Base-by-base conservation (phyloP, 2,113 vertebrate genomes). In the Cryptoleucopteryx plumbea region DNA sequence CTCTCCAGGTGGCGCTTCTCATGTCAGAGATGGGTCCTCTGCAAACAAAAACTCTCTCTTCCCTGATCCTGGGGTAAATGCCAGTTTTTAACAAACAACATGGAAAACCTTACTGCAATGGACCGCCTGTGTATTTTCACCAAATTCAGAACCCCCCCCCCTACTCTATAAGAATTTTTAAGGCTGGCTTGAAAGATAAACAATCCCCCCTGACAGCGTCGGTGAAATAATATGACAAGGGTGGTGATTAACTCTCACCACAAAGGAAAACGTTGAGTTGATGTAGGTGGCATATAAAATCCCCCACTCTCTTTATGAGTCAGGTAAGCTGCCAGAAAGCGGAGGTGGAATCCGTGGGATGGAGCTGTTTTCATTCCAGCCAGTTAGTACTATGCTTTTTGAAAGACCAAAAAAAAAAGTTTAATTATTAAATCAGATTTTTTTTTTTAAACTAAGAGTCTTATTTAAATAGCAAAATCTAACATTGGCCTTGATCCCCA, bases 181-280 rank as follows among this genome's bases (percentile, higher is more conserved):
- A 56, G 59, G 45, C 27, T 62, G 50, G 50, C 79, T 70, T 52
- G 74, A 81, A 94, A 90, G 53, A 70, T 53, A 80, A 91, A 93
- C 48, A 74, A 70, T 62, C 50, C 42, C 36, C 62, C 36, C 26
- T 34, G 50, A 52, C 36, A 71, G 15, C 95, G 77, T 70, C 26
- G 1, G 66, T 91, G 88, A 94, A 96, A 97, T 96, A 92, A 94
- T 96, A 88, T 92, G 94, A 90, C 94, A 94, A 94, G 84, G 45
- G 55, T 88, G 82, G 74, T 97, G 96, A 97, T 96, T 96, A 96
- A 96, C 91, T 96, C 88, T 95, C 91, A 67, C 93, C 86, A 94
- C 92, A 97, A 96, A 96, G 96, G 91, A 85, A 97, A 97, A 97
- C 13, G 96, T 90, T 97, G 94, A 89, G 73, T 20, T 77, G 67